These are phyloP conservation scores for Aphis gossypii DNA, from an alignment of 1,140 invertebrate genomes.

Conservation along the genomic window DNA sequence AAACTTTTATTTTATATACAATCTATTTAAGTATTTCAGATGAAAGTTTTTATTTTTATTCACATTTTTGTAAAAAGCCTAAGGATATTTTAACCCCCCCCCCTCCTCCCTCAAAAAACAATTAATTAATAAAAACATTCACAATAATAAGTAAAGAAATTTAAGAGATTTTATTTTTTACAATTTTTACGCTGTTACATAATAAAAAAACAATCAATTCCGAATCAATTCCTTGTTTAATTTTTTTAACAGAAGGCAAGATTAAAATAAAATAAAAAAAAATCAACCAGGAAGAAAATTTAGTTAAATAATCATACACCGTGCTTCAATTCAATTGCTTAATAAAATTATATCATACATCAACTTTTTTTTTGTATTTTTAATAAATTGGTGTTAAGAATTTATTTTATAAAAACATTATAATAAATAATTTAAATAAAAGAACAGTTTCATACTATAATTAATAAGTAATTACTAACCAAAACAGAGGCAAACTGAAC, in stretches of 20 bases:
- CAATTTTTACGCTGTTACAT: conserved; percentile 8
- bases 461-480: background rate
- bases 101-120: background rate
- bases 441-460: background rate
- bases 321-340: background rate
- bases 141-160: background rate
- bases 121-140: background rate
- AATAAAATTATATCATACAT: background rate
- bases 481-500: background rate
- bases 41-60: background rate
- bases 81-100: background rate
- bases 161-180: conserved; percentile 5
- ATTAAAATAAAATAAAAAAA: background rate
- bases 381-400: background rate
- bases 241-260: background rate
- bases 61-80: background rate
- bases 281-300: background rate
- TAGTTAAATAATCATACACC: conserved; percentile 23
- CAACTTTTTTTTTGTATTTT: background rate
- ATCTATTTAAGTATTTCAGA: background rate
- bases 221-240: background rate
- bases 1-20: background rate
- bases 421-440: background rate
- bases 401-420: background rate
- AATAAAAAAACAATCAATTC: conserved; percentile 24